These are phyloP conservation scores for Pristionchus exspectatus DNA, from an alignment of 2,888 invertebrate species.

Conservation along the genomic window DNA sequence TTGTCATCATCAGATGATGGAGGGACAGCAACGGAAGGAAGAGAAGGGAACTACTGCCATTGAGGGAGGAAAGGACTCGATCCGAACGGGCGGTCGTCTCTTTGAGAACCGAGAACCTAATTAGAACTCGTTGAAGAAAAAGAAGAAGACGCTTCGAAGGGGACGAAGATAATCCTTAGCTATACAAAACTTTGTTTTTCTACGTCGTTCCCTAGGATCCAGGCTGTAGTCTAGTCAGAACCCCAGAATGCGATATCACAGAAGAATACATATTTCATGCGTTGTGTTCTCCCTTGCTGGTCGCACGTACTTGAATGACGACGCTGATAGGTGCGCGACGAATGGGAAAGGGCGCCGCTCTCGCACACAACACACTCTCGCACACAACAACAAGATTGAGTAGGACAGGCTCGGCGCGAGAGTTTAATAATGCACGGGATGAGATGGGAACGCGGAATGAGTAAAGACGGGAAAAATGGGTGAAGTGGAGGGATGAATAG, in stretches of 20 bases:
- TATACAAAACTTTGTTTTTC: slow-evolving; percentile 8
- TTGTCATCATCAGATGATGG: slow-evolving; percentile 41
- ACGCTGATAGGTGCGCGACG: neutral
- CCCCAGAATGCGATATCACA: neutral
- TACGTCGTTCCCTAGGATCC: neutral
- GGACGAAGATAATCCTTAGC: neutral
- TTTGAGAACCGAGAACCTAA: neutral
- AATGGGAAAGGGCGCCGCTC: neutral
- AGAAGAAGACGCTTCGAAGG: neutral
- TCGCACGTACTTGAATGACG: neutral
- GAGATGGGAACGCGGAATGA: slow-evolving; percentile 46
- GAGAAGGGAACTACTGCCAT: neutral
- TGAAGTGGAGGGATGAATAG: slow-evolving; percentile 25
- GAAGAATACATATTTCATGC: neutral
- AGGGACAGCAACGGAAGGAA: neutral
- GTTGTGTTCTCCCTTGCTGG: neutral
- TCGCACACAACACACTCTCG: neutral
- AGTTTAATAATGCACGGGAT: slow-evolving; percentile 32
- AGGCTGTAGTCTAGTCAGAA: no score
- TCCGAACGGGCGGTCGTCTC: neutral
- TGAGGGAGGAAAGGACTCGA: neutral
- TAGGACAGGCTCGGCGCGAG: neutral
- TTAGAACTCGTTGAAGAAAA: neutral
- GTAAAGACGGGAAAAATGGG: slow-evolving; percentile 43
- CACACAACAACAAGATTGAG: neutral